phyloP scores from a whole-genome alignment of 2,113 vertebrate species.

The Edolisoma coerulescens region DNA sequence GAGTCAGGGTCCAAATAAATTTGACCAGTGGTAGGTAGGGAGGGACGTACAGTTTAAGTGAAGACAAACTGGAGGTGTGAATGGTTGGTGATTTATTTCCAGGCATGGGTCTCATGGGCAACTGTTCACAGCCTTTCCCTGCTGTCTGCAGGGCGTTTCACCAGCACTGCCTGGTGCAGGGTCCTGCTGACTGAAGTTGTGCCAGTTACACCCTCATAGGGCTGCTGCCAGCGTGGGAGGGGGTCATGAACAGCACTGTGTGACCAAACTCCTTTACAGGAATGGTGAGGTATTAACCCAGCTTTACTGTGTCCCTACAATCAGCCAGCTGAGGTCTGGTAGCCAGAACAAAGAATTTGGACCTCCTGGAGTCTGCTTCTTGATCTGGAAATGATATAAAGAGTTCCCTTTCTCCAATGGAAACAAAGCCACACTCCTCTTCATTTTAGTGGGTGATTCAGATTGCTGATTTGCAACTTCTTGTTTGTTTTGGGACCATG shows the following conservation, averaged over 20 bases:
- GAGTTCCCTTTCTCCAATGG: neutral
- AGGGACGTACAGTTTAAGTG: neutral
- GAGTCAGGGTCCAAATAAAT: neutral
- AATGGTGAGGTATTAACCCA: neutral
- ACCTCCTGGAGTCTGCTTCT: neutral
- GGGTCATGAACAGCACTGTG: neutral
- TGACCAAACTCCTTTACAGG: neutral
- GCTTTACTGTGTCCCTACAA: neutral
- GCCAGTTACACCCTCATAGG: neutral
- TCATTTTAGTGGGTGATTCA: neutral
- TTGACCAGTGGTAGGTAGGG: neutral
- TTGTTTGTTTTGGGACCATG: conserved; percentile 13
- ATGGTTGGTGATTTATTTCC: neutral
- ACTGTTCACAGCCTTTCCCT: neutral
- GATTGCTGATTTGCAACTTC: neutral
- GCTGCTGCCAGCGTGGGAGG: neutral
- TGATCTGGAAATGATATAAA: neutral
- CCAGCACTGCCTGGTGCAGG: neutral
- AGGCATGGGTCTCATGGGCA: neutral
- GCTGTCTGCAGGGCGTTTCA: neutral
- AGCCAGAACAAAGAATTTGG: neutral
- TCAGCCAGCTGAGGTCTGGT: neutral
- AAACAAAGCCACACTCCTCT: neutral
- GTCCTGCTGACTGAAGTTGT: neutral
- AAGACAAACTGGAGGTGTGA: neutral